phyloP scores from a whole-genome alignment of 2,888 invertebrate genomes.

The Drosophila pseudotakahashii region DNA sequence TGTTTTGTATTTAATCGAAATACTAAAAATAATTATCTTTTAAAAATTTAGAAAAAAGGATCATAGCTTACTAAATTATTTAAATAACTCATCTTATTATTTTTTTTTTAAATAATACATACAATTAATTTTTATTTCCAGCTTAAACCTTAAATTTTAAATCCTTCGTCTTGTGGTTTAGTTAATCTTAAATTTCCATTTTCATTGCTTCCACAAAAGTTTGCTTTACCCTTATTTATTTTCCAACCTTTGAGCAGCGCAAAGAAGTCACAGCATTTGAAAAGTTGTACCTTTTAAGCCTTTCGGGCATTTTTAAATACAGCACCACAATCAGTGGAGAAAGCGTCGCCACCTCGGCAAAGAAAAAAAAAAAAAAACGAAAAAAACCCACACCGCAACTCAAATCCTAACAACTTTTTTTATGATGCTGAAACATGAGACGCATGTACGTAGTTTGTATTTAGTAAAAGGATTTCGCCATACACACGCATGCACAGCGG shows the following conservation, averaged over 20 bases:
- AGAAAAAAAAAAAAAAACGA: neutral
- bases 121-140: too few relatives aligned
- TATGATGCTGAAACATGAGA: conserved; percentile 66
- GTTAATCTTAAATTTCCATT: conserved; percentile 2
- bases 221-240: conserved; percentile 22
- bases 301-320: conserved; percentile 70
- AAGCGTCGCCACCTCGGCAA: conserved; percentile 20
- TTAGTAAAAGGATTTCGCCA: conserved; percentile 69
- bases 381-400: conserved; percentile 39
- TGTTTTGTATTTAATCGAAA: too few relatives aligned
- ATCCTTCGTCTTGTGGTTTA: neutral
- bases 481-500: conserved; percentile 7
- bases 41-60: too few relatives aligned
- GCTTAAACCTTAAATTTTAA: too few relatives aligned
- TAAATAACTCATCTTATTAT: too few relatives aligned
- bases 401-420: conserved; percentile 57
- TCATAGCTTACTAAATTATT: too few relatives aligned
- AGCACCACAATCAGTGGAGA: conserved; percentile 15
- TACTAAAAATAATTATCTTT: too few relatives aligned
- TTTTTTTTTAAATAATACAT: too few relatives aligned
- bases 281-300: conserved; percentile 46
- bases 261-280: conserved; percentile 45
- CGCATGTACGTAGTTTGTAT: conserved; percentile 66
- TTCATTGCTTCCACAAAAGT: conserved; percentile 1
- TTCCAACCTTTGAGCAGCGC: conserved; percentile 7